phyloP scores from a whole-genome alignment of 2,797 vertebrate genomes.

The Pterois miles region DNA sequence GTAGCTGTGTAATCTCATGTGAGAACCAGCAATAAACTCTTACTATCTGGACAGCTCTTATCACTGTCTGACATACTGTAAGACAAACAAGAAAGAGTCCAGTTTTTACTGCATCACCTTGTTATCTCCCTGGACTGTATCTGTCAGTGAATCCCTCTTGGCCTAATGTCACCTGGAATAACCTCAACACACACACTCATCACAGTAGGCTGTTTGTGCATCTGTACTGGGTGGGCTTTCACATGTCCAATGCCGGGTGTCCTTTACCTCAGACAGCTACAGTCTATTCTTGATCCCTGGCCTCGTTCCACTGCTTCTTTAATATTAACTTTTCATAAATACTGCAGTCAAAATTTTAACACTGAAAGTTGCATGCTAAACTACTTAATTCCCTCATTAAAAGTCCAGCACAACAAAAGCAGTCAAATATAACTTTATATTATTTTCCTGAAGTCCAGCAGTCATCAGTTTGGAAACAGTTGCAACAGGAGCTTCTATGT shows the following conservation, averaged over 20 bases:
- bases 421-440: conserved; percentile 1
- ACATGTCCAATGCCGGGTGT: conserved; percentile 17
- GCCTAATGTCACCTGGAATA: conserved; percentile 45
- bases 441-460: conserved; percentile 4
- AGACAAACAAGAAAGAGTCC: background rate
- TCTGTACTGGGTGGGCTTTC: conserved; percentile 30
- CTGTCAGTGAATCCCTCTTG: conserved; percentile 20
- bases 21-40: conserved; percentile 19
- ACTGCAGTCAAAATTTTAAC: background rate
- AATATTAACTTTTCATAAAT: background rate
- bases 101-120: conserved; percentile 4
- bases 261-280: conserved; percentile 9
- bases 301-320: background rate
- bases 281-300: conserved; percentile 12
- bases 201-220: conserved; percentile 58
- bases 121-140: conserved; percentile 30
- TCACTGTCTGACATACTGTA: background rate
- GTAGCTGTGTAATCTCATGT: conserved; percentile 14
- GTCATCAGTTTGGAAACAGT: conserved; percentile 21
- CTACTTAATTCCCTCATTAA: conserved; percentile 1
- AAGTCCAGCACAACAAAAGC: background rate
- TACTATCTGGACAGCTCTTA: background rate
- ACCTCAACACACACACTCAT: conserved; percentile 34
- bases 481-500: conserved; percentile 27
- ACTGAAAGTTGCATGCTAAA: background rate